These are phyloP conservation scores for Linnaemya tessellans DNA, from an alignment of 2,888 invertebrate species.

Conservation along the genomic window DNA sequence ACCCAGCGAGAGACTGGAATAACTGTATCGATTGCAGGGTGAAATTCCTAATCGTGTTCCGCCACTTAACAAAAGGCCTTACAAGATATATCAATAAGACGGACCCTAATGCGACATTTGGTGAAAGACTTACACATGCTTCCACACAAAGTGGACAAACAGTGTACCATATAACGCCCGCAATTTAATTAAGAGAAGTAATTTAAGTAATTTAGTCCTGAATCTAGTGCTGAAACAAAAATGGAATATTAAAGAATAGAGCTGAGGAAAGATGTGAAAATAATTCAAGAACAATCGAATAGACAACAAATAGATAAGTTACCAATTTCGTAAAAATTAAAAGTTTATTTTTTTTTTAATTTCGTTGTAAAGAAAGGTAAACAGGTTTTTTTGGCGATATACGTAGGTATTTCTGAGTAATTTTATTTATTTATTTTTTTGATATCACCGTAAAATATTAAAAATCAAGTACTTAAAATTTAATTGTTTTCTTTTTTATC, in stretches of 20 bases:
- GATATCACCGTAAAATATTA: slow-evolving; percentile 37
- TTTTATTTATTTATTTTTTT: slow-evolving; percentile 68
- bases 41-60: too few species aligned
- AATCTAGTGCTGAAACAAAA: slow-evolving; percentile 4
- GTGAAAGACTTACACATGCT: too few species aligned
- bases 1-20: too few species aligned
- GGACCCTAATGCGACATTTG: too few species aligned
- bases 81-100: too few species aligned
- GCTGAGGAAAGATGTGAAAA: neutral
- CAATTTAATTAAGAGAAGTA: neutral
- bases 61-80: too few species aligned
- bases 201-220: neutral
- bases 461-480: slow-evolving; percentile 50
- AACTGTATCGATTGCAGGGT: too few species aligned
- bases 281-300: neutral
- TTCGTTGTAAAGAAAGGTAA: slow-evolving; percentile 34
- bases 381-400: neutral
- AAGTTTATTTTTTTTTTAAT: neutral
- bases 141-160: too few species aligned
- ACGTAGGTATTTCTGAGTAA: slow-evolving; percentile 18
- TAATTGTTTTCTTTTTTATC: slow-evolving; percentile 10
- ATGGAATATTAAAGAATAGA: neutral
- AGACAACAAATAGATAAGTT: neutral
- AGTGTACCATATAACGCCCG: too few species aligned
- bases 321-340: slow-evolving; percentile 19